phyloP scores from a whole-genome alignment of 1,140 invertebrate genomes.

The Aphis craccivora region DNA sequence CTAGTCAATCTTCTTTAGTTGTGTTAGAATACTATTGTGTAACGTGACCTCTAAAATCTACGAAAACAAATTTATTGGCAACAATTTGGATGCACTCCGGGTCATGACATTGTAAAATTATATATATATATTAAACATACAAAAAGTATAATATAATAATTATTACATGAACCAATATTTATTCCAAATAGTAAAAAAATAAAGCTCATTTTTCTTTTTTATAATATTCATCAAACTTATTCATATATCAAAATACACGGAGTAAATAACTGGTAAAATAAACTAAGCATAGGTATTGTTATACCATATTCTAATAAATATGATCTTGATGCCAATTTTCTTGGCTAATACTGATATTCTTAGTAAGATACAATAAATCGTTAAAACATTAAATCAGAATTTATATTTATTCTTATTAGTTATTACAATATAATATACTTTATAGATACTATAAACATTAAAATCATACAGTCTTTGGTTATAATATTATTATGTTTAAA shows the following conservation, averaged over 20 bases:
- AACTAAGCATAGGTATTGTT: neutral
- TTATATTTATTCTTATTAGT: neutral
- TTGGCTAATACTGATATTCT: neutral
- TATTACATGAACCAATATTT: neutral
- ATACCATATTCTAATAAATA: neutral
- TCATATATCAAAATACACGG: neutral
- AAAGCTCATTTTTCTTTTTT: neutral
- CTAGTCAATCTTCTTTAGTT: neutral
- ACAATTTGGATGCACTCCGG: slow-evolving; percentile 27
- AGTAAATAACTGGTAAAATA: neutral
- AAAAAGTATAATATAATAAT: neutral
- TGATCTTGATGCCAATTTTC: neutral
- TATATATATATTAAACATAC: neutral
- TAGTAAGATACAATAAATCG: neutral
- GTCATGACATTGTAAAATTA: slow-evolving; percentile 47
- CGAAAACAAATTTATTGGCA: slow-evolving; percentile 54
- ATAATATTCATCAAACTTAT: neutral
- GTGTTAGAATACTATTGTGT: slow-evolving; percentile 26
- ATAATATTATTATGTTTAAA: neutral
- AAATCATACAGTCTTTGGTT: neutral
- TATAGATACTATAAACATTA: neutral
- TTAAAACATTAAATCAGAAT: neutral
- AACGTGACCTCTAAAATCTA: slow-evolving; percentile 31
- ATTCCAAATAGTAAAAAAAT: neutral
- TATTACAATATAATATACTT: neutral